Evolutionary conservation across 2,888 invertebrate species (phyloP).

Genomic region (Camponotus fellah): DNA sequence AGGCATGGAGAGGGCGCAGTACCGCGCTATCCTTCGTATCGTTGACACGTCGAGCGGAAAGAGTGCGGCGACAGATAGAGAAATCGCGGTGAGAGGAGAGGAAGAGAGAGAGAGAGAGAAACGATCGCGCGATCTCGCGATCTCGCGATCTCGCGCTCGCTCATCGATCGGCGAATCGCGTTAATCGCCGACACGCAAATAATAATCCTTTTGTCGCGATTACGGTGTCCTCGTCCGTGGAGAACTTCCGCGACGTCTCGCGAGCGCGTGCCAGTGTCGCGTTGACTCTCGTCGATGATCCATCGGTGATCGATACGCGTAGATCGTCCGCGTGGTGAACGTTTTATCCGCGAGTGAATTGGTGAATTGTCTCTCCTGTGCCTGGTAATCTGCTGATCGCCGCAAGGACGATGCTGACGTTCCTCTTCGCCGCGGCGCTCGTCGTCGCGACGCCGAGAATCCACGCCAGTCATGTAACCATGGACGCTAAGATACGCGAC

Average conservation of each 20-base stretch:
- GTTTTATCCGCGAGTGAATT: slow-evolving; percentile 43
- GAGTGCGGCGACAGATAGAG: slow-evolving; percentile 61
- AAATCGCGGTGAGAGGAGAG: neutral
- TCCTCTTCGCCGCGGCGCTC: slow-evolving; percentile 57
- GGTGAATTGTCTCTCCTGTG: slow-evolving; percentile 50
- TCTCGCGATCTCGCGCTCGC: slow-evolving; percentile 15
- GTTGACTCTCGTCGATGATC: slow-evolving; percentile 28
- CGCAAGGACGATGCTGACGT: slow-evolving; percentile 57
- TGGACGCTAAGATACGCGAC: slow-evolving; percentile 82
- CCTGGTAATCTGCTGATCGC: slow-evolving; percentile 1
- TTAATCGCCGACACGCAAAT: slow-evolving; percentile 12
- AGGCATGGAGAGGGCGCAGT: slow-evolving; percentile 83
- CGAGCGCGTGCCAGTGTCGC: slow-evolving; percentile 36
- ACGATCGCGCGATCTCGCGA: slow-evolving; percentile 19
- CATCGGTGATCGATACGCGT: slow-evolving; percentile 15
- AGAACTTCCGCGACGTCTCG: slow-evolving; percentile 37
- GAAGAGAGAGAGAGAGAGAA: slow-evolving; percentile 7
- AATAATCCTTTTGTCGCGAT: neutral
- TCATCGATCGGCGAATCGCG: neutral
- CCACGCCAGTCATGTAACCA: slow-evolving; percentile 71
- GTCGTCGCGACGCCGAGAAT: slow-evolving; percentile 55
- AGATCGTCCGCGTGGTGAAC: slow-evolving; percentile 46
- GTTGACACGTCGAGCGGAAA: slow-evolving; percentile 78
- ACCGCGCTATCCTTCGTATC: slow-evolving; percentile 83
- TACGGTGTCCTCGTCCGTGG: slow-evolving; percentile 15